These are phyloP conservation scores for Leiothrix lutea DNA, from an alignment of 2,113 vertebrate genomes.

Conservation along the genomic window DNA sequence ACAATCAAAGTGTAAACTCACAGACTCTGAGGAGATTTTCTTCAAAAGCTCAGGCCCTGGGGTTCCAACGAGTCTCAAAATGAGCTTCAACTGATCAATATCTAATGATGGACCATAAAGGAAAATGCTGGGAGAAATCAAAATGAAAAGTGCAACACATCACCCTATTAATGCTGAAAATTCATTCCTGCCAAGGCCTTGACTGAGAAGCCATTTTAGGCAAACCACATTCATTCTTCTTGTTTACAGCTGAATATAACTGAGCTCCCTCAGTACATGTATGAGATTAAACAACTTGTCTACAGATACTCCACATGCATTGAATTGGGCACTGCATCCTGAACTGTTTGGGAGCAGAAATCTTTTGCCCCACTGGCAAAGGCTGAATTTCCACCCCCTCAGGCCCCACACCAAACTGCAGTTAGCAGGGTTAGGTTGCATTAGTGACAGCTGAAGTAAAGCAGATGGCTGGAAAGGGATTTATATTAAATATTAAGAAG, in stretches of 20 bases:
- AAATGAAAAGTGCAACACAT: slow-evolving; percentile 66
- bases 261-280: background rate
- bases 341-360: background rate
- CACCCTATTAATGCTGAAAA: slow-evolving; percentile 41
- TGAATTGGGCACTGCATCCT: background rate
- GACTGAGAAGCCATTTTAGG: background rate
- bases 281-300: background rate
- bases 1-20: slow-evolving; percentile 87
- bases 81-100: slow-evolving; percentile 99
- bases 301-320: background rate
- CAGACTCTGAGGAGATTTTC: slow-evolving; percentile 98
- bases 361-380: background rate
- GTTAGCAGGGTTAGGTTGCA: background rate
- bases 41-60: slow-evolving; percentile 94
- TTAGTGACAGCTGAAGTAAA: slow-evolving; percentile 16
- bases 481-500: background rate
- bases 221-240: background rate
- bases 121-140: slow-evolving; percentile 89
- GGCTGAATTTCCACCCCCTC: background rate
- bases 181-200: slow-evolving; percentile 24
- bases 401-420: background rate
- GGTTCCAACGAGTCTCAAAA: slow-evolving; percentile 95
- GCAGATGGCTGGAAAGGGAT: background rate
- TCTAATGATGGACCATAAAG: slow-evolving; percentile 95
- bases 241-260: background rate